Evolutionary conservation across 1,140 invertebrate genomes (phyloP), one percentile per base, ranked within the genome.

Genomic region (Diabrotica virgifera): DNA sequence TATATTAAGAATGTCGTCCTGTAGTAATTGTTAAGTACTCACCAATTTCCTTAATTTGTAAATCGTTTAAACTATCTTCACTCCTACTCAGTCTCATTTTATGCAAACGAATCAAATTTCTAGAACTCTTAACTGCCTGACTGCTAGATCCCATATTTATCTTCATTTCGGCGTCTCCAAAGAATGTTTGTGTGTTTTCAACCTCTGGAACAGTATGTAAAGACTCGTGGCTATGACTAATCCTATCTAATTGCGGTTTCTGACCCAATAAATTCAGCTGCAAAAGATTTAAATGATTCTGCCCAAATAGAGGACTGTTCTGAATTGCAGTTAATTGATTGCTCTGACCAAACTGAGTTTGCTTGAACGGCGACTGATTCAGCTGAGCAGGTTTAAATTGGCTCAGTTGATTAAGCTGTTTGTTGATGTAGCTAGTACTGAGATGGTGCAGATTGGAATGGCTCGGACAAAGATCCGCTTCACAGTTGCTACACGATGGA

Each of bases 61-160:
- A 36, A 35, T 75, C 73, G 52, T 64, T 72, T 14, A 78, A 64
- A 51, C 72, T 71, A 13, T 78, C 75, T 54, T 77, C 74, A 64
- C 76, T 78, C 60, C 75, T 74, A 24, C 72, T 74, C 38, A 74
- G 58, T 52, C 74, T 65, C 63, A 70, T 75, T 52, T 71, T 72
- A 52, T 74, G 75, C 52, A 71, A 37, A 35, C 72, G 71, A 10
- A 67, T 52, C 36, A 72, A 54, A 59, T 68, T 70, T 14, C 63
- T 65, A 10, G 69, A 68, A 51, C 63, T 68, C 36, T 67, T 68
- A 13, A 65, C 59, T 5, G 62, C 52, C 5, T 12, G 58, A 36
- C 59, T 59, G 51, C 65, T 62, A 1, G 13, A 6, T 38, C 13
- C 52, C 5, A 11, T 6, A 51, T 53, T 50, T 11, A 55, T 36